phyloP scores from a whole-genome alignment of 2,797 vertebrate genomes.

The Amniataba percoides region DNA sequence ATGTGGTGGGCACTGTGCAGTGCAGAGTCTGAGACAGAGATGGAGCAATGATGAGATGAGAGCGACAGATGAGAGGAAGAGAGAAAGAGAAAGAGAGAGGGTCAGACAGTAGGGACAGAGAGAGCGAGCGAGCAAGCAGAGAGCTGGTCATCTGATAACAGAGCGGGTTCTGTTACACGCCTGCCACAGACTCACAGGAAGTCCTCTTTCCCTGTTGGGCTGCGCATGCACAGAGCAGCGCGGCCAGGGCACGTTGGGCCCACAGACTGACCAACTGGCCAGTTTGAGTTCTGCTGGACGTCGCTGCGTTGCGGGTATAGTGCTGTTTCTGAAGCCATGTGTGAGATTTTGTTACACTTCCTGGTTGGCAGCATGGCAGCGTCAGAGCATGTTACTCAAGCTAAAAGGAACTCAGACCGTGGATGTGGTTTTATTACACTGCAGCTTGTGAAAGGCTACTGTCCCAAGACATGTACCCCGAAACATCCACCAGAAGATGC shows the following conservation, averaged over 20 bases:
- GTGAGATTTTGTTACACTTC: constrained; percentile 68
- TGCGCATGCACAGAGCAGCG: constrained; percentile 65
- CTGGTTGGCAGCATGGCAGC: constrained; percentile 65
- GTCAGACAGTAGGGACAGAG: constrained; percentile 77
- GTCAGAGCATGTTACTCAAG: constrained; percentile 56
- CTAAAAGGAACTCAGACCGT: constrained; percentile 55
- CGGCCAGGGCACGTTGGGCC: constrained; percentile 45
- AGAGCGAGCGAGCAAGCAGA: constrained; percentile 71
- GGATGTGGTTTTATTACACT: constrained; percentile 63
- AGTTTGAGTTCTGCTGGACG: constrained; percentile 39
- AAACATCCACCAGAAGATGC: constrained; percentile 10
- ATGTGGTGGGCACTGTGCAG: constrained; percentile 79
- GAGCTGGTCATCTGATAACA: constrained; percentile 91
- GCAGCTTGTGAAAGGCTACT: constrained; percentile 39
- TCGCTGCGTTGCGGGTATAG: constrained; percentile 15
- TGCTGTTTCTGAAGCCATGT: constrained; percentile 55
- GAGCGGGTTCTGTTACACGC: constrained; percentile 89
- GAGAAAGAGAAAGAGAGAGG: constrained; percentile 43
- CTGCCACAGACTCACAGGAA: constrained; percentile 86
- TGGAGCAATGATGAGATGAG: constrained; percentile 78
- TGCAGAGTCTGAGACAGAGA: constrained; percentile 77
- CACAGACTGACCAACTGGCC: constrained; percentile 36
- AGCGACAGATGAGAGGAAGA: constrained; percentile 76
- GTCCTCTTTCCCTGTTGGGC: constrained; percentile 76
- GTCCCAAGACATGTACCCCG: constrained; percentile 25